Evolutionary conservation across 1,140 invertebrate genomes (phyloP), one percentile per base, ranked within the genome.

Genomic region (Mylabris phalerata): DNA sequence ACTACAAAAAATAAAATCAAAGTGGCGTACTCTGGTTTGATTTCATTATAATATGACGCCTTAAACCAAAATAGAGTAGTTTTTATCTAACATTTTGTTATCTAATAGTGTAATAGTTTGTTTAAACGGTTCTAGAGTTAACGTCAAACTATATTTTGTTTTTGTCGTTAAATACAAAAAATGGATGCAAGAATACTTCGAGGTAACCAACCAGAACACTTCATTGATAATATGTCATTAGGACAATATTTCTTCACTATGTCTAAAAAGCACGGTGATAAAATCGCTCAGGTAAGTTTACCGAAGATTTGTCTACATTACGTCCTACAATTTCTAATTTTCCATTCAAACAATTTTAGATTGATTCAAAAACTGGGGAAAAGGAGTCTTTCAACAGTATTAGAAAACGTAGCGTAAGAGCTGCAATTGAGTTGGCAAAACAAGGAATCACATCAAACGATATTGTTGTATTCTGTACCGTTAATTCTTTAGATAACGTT

Each of bases 281-380:
- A 48, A 27, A 42, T 60, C 19, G 54, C 57, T 9, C 64, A 66
- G 55, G 64, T 66, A 57, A 47, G 11, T 48, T 19, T 19, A 19
- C 1, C 19, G 19, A 19, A 19, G 19, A 19, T 19, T 19, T 19
- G 19, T 19, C 19, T 19, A 19, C 1, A 19, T 19, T 19, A 19
- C 19, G 1, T 19, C 19, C 1, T 19, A 19, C 19, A 19, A 1
- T 19, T 19, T 19, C 19, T 19, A 19, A 19, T 19, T 19, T 19
- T 19, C 19, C 19, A 19, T 1, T 19, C 19, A 19, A 13, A 19
- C 19, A 19, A 19, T 19, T 19, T 19, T 19, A 54, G 38, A 43
- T 46, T 24, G 48, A 42, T 19, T n/a, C 43, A 4, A 38, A 25
- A 25, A 48, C 46, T 10, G 44, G 46, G 10, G 27, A 10, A 7